Evolutionary conservation across 1,140 invertebrate species (phyloP), one percentile per base, ranked within the genome.

Genomic region (Neodiprion virginianus): DNA sequence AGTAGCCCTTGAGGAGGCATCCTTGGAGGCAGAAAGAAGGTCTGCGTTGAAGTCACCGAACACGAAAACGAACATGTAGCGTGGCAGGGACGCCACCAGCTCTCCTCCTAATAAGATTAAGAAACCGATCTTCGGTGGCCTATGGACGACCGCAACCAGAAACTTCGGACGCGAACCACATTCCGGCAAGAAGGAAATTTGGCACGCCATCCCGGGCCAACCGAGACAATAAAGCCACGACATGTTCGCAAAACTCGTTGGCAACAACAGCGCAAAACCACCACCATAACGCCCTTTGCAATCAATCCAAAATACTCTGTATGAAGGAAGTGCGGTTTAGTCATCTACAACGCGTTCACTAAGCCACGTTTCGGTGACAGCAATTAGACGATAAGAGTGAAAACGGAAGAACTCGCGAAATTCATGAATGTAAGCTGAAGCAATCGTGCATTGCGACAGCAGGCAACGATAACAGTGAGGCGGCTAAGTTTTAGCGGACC

Each of bases 381-480:
- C 67, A 11, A 68, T 68, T 11, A 68, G 9, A 17, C 3, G 67
- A 68, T 68, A 21, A 10, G n/a, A 17, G 17, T 68, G 9, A 21
- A 68, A 1, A 11, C 67, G 67, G 17, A 68, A 68, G 28, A 68
- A 68, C 1, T 68, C 67, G 17, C 67, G 4, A 68, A 68, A 68
- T 21, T 68, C 67, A 21, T 68, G 1, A 68, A 68, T 68, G 67
- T 40, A 2, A 5, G 23, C 73, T 8, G 8, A 5, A 74, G 73
- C 4, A 67, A 74, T n/a, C 69, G 67, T 5, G 73, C 73, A 48
- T 68, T 68, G n/a, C 9, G 28, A 21, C 67, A 68, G 2, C 67
- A 68, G 67, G 28, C 28, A 40, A 11, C 17, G 17, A 68, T 17
- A 0, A 68, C 28, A 21, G 17, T 21, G 17, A 12, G 68, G 68